Evolutionary conservation across 2,888 invertebrate species (phyloP), one percentile per base, ranked within the genome.

Genomic region (Rhagium mordax): DNA sequence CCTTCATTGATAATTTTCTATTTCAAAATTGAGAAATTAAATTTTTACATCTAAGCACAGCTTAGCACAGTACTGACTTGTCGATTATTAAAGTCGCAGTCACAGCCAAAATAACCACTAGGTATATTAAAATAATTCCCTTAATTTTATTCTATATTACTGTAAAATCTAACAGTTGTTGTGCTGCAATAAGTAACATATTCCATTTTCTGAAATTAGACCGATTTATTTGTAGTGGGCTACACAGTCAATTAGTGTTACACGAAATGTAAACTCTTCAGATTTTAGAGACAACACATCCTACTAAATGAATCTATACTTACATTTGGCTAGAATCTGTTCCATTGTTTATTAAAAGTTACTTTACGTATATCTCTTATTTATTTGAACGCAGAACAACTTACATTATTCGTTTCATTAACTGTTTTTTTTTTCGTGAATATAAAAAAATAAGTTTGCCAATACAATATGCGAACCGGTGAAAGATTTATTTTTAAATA

Each of bases 241-340:
- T 77, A 78, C 78, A 81, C 76, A 81, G 82, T 82, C 83, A 83
- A 83, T 83, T 83, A 83, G 81, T 82, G 81, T 81, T 81, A 81
- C 80, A 79, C 69, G 69, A 65, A 78, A 81, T 79, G 79, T 80
- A 79, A 82, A 81, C 79, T 76, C 78, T 74, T 78, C 72, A 73
- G 71, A 74, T 62, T 69, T 67, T 70, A 57, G 65, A 75, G 78
- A 80, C 68, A 78, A 71, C 75, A 72, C 72, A 64, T 70, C 72
- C 53, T 55, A 70, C 60, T 61, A 49, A 70, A 68, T 66, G 71
- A 55, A 70, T 65, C 64, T 71, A 60, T 69, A 72, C 74, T 75
- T 70, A 69, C 72, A 67, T 72, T 75, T 72, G 72, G 72, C 72
- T 75, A 75, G 72, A 71, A 67, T 73, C 71, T 65, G 72, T 71